These are phyloP conservation scores for Nilaparvata lugens DNA, from an alignment of 1,140 invertebrate genomes.

Conservation along the genomic window DNA sequence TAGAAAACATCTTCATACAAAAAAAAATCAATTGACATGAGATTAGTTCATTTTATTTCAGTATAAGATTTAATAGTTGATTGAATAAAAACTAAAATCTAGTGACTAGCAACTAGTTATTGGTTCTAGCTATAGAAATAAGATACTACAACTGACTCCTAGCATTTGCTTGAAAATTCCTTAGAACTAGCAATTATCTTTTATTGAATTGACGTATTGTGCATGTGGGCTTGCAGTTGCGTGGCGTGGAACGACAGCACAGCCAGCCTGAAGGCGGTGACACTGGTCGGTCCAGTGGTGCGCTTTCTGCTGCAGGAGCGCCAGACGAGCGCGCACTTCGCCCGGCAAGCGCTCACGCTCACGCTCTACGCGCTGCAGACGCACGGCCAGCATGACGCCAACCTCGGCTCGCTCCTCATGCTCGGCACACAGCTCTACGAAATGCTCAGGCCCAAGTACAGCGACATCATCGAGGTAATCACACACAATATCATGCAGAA, in stretches of 20 bases:
- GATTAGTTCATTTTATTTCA: too few relatives aligned
- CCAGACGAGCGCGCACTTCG: constrained; percentile 52
- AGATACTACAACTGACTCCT: too few relatives aligned
- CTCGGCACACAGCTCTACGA: constrained; percentile 68
- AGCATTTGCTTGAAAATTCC: too few relatives aligned
- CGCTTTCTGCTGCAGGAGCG: constrained; percentile 46
- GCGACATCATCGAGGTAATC: constrained; percentile 47
- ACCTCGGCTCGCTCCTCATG: constrained; percentile 44
- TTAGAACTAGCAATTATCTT: too few relatives aligned
- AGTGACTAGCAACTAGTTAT: too few relatives aligned
- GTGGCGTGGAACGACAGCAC: constrained; percentile 78
- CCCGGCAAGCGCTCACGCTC: constrained; percentile 56
- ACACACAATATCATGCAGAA: too few relatives aligned
- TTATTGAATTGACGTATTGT: too few relatives aligned
- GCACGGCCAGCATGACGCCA: constrained; percentile 78
- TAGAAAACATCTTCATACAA: too few relatives aligned
- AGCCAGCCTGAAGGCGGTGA: constrained; percentile 63
- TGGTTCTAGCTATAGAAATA: too few relatives aligned
- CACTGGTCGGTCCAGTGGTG: constrained; percentile 56
- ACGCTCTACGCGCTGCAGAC: constrained; percentile 64
- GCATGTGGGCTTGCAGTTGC: constrained; percentile 46
- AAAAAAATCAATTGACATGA: too few relatives aligned
- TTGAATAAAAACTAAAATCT: too few relatives aligned
- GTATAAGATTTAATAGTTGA: too few relatives aligned
- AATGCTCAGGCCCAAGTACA: constrained; percentile 61